A percentile compares a stretch with the other conserved stretches of the same genome.
Evolutionary conservation across 2,888 invertebrate genomes (phyloP).

Genomic region (Ptycholaimellus sp.): DNA sequence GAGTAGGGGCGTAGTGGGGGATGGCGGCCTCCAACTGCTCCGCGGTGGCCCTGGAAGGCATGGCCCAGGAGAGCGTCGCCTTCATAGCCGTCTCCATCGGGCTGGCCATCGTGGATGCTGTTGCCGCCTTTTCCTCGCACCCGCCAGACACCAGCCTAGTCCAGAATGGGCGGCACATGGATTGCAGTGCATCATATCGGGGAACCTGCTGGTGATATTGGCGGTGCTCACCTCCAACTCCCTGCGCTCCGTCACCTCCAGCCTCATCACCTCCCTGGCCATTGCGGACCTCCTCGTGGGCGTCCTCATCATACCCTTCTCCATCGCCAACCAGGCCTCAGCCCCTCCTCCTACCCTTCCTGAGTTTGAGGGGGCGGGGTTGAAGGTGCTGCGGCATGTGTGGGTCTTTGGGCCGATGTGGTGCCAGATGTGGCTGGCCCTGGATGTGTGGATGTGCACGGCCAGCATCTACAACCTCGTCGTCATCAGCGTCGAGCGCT

Average conservation of each 20-base stretch:
- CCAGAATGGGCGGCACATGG: too few species aligned
- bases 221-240: conserved; percentile 60
- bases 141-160: too few species aligned
- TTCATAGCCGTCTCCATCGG: too few species aligned
- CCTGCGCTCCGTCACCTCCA: conserved; percentile 73
- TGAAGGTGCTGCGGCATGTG: conserved; percentile 43
- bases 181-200: conserved; percentile 47
- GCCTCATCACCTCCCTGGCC: conserved; percentile 84
- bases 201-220: conserved; percentile 71
- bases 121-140: too few species aligned
- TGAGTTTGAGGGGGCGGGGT: too few species aligned
- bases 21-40: too few species aligned
- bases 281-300: conserved; percentile 88
- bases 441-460: conserved; percentile 96
- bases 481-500: conserved; percentile 64
- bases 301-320: conserved; percentile 75
- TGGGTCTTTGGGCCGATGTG: conserved; percentile 90
- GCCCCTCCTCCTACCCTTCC: too few species aligned
- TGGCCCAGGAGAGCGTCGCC: too few species aligned
- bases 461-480: conserved; percentile 85
- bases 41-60: too few species aligned
- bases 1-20: too few species aligned
- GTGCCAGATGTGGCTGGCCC: conserved; percentile 89
- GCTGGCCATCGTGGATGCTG: too few species aligned
- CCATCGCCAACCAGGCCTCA: conserved; percentile 78